Evolutionary conservation across 2,113 vertebrate genomes (phyloP).

Genomic region (Alexandromys fortis): DNA sequence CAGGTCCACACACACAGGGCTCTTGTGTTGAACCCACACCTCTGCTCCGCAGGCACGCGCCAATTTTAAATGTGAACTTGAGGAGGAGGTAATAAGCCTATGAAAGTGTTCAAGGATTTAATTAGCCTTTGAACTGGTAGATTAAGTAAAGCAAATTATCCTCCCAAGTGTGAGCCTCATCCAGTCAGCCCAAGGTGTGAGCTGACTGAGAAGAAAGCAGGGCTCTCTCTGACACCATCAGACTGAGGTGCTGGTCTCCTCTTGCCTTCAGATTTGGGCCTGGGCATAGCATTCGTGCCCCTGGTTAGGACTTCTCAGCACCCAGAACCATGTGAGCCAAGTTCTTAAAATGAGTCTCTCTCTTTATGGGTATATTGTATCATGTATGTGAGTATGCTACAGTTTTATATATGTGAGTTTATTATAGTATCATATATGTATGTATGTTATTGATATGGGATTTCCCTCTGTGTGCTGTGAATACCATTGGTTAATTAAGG

Average conservation of each 20-base stretch:
- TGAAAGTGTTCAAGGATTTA: not conserved
- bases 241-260: not conserved
- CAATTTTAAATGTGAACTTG: not conserved
- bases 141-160: not conserved
- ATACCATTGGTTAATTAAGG: too few species aligned
- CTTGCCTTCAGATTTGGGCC: not conserved
- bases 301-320: not conserved
- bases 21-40: accelerated
- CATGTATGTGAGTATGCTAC: not conserved
- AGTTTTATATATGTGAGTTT: not conserved
- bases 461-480: too few species aligned
- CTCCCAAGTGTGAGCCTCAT: not conserved
- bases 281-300: accelerated
- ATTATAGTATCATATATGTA: not conserved
- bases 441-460: not conserved
- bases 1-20: not conserved
- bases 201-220: not conserved
- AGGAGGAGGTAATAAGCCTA: not conserved
- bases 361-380: not conserved
- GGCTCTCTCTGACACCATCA: not conserved
- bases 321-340: not conserved
- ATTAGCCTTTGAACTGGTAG: not conserved
- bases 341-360: not conserved
- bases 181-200: not conserved
- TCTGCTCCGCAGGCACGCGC: not conserved